Conservation (phyloP, 2,888 invertebrate species). For the Ligdia adustata region DNA sequence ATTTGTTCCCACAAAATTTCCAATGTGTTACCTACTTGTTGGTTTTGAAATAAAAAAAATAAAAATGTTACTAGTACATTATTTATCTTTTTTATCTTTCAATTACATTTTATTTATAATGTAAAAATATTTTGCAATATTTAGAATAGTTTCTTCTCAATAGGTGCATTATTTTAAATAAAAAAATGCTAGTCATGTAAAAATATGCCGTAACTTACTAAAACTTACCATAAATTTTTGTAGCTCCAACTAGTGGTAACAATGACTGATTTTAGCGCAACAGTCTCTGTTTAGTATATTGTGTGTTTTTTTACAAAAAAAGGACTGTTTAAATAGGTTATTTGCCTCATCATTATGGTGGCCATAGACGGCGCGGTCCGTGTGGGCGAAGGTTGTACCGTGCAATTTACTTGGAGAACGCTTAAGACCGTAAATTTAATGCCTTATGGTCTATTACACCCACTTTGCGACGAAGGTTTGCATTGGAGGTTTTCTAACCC, state of each 20-base stretch:
- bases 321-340: conserved; percentile 44
- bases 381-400: conserved; percentile 53
- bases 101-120: too few species aligned
- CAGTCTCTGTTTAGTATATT: background rate
- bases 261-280: background rate
- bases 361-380: conserved; percentile 36
- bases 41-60: too few species aligned
- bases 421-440: conserved; percentile 49
- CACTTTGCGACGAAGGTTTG: conserved; percentile 33
- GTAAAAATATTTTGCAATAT: too few species aligned
- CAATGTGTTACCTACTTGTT: too few species aligned
- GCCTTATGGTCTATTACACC: conserved; percentile 49
- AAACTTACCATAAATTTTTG: too few species aligned
- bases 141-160: too few species aligned
- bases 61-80: too few species aligned
- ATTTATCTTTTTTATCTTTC: too few species aligned
- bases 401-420: conserved; percentile 56
- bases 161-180: too few species aligned
- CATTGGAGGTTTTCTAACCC: conserved; percentile 16
- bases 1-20: background rate
- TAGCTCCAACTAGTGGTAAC: too few species aligned
- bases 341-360: conserved; percentile 50
- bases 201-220: too few species aligned
- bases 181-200: too few species aligned
- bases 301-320: conserved; percentile 6